phyloP scores from a whole-genome alignment of 2,888 invertebrate genomes.

The Taenaris catops region DNA sequence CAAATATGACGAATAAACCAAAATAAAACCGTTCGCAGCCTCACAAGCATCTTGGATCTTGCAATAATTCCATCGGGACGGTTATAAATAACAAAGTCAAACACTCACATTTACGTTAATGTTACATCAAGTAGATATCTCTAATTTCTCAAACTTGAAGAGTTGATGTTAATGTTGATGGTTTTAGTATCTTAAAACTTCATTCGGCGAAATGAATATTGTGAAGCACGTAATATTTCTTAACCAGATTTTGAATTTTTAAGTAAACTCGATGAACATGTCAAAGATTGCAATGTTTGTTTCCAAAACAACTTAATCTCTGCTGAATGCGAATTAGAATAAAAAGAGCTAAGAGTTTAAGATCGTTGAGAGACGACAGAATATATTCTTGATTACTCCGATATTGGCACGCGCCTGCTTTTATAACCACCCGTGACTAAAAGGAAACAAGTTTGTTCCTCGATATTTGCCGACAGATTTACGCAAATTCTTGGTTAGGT shows the following conservation, averaged over 20 bases:
- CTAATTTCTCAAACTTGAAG: conserved; percentile 8
- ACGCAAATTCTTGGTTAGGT: too few species aligned
- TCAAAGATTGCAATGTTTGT: not conserved
- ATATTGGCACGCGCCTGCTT: too few species aligned
- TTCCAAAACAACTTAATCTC: not conserved
- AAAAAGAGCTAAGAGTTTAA: conserved; percentile 1
- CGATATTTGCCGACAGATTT: too few species aligned
- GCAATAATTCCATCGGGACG: conserved; percentile 8
- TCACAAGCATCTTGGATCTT: conserved; percentile 7
- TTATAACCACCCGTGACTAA: too few species aligned
- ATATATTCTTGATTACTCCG: too few species aligned
- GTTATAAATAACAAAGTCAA: conserved; percentile 13
- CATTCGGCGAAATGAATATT: not conserved
- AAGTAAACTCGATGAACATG: not conserved
- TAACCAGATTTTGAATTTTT: not conserved
- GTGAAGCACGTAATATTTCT: not conserved
- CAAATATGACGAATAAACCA: conserved; percentile 32
- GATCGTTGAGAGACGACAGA: not conserved
- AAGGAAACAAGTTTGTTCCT: too few species aligned
- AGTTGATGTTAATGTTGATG: conserved; percentile 8
- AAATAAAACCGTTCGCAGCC: conserved; percentile 12
- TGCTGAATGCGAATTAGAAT: not conserved
- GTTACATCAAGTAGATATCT: conserved; percentile 3
- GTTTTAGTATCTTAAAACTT: conserved; percentile 6
- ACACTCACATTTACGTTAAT: conserved; percentile 14